Conservation (phyloP, 2,797 vertebrate genomes). For the Oryzias sinensis region DNA sequence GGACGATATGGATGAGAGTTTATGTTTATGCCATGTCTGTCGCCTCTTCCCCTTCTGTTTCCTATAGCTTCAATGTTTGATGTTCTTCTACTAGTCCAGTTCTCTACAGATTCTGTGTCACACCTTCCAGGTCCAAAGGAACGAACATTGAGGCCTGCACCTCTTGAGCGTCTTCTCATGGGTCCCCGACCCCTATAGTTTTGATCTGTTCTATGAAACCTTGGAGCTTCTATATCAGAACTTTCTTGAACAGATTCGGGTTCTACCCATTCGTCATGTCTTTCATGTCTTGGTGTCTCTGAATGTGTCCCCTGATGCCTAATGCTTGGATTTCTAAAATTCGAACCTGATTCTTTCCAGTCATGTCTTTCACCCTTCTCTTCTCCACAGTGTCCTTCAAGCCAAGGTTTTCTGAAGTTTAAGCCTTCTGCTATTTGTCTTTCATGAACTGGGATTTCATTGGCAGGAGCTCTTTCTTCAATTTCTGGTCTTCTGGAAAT, state of each 20-base stretch:
- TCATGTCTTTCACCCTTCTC: slow-evolving; percentile 16
- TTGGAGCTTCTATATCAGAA: slow-evolving; percentile 11
- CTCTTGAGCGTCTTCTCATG: slow-evolving; percentile 36
- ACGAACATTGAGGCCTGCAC: slow-evolving; percentile 18
- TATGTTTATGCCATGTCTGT: slow-evolving; percentile 10
- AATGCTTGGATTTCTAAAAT: slow-evolving; percentile 18
- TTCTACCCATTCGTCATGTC: slow-evolving; percentile 38
- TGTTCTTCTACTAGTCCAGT: slow-evolving; percentile 39
- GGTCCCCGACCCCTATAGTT: slow-evolving; percentile 32
- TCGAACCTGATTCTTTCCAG: slow-evolving; percentile 31
- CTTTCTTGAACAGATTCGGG: slow-evolving; percentile 32
- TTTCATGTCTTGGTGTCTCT: slow-evolving; percentile 29
- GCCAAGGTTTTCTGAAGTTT: slow-evolving; percentile 19
- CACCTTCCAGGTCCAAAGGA: slow-evolving; percentile 21
- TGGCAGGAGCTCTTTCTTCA: slow-evolving; percentile 22
- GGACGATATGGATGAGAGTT: not conserved
- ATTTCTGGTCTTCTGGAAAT: slow-evolving; percentile 14
- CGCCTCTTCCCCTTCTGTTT: slow-evolving; percentile 39
- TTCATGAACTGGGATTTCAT: slow-evolving; percentile 1
- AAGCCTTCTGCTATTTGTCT: slow-evolving; percentile 16
- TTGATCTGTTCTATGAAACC: slow-evolving; percentile 23
- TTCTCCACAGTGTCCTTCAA: slow-evolving; percentile 29
- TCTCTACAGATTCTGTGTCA: slow-evolving; percentile 22
- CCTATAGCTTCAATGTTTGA: slow-evolving; percentile 15
- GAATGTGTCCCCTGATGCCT: slow-evolving; percentile 22